Base-by-base conservation (phyloP, 2,888 invertebrate species). In the Penaeus monodon region DNA sequence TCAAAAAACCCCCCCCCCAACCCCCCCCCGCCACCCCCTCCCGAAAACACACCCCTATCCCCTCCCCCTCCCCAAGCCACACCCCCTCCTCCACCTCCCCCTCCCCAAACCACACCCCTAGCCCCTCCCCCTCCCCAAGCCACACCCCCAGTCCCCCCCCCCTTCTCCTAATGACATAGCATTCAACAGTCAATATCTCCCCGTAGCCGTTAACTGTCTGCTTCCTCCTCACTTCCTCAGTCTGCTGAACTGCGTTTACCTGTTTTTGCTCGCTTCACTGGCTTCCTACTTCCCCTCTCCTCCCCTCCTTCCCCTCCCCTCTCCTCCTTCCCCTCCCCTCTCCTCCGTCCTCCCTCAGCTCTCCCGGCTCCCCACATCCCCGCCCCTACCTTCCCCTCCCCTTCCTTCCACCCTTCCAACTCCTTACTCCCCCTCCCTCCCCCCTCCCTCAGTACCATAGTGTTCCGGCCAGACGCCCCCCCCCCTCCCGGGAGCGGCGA, bases 91-190 rank as follows among this genome's bases (percentile, higher is more conserved):
- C 2, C 27, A 14, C 22, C 8, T 17, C 27, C 38, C 20, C 8
- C 33, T 14, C 20, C 20, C 8, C 20, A 38, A 20, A 20, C 24
- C 22, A 73, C 20, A 22, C 27, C 29, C 27, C 29, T 12, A 27
- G 0, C 68, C 0, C 29, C 27, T 24, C 38, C 76, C 24, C 24
- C 38, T 44, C 10, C 76, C 76, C 24, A 22, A 44, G 14, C 27
- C 24, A 27, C 63, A n/a, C 8, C 78, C n/a, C 63, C 64, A n/a
- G 3, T 64, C 29, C 29, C 33, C 78, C 27, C 78, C 78, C 57
- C 78, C 64, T 64, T 64, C 57, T 64, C 57, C 64, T 78, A 78
- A 64, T 64, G 57, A 78, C 57, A 33, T 78, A 33, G 78, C n/a
- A 33, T 12, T 63, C 78, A 57, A 57, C 57, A 57, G 14, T 14